Percentiles rank a stretch among this genome's conserved stretches.
Evolutionary conservation across 35 echinoderm and acorn worm species (phyloP).

Genomic region (Heliocidaris erythrogramma): DNA sequence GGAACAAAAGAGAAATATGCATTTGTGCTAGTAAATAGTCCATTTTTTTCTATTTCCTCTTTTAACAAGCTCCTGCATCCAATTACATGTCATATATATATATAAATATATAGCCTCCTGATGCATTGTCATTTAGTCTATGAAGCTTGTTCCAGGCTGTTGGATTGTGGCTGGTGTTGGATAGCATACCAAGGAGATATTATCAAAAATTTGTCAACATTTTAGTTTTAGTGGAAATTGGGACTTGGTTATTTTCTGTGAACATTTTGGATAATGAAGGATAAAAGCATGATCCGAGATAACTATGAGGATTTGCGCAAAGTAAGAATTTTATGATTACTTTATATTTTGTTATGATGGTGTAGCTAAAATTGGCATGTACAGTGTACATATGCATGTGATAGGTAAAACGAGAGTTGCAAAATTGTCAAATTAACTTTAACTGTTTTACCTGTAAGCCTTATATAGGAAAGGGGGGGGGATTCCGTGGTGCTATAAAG

Average conservation of each 20-base stretch:
- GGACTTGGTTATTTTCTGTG: background rate
- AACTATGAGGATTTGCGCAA: background rate
- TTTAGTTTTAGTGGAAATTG: background rate
- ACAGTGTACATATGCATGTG: too few relatives aligned
- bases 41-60: background rate
- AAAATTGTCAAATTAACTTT: too few relatives aligned
- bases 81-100: background rate
- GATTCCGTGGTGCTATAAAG: too few relatives aligned
- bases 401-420: too few relatives aligned
- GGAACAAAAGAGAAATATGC: slow-evolving; percentile 1
- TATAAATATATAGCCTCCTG: background rate
- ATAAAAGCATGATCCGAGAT: background rate
- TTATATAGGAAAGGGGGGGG: too few relatives aligned
- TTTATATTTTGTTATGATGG: background rate
- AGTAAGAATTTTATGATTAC: background rate
- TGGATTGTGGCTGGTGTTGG: background rate
- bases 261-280: background rate
- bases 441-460: too few relatives aligned
- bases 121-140: background rate
- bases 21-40: background rate
- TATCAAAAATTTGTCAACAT: background rate
- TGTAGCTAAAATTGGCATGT: background rate
- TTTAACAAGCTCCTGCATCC: background rate
- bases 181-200: background rate
- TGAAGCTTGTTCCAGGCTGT: background rate